Conservation (phyloP, 2,888 invertebrate species). For the Dasypolia templi region DNA sequence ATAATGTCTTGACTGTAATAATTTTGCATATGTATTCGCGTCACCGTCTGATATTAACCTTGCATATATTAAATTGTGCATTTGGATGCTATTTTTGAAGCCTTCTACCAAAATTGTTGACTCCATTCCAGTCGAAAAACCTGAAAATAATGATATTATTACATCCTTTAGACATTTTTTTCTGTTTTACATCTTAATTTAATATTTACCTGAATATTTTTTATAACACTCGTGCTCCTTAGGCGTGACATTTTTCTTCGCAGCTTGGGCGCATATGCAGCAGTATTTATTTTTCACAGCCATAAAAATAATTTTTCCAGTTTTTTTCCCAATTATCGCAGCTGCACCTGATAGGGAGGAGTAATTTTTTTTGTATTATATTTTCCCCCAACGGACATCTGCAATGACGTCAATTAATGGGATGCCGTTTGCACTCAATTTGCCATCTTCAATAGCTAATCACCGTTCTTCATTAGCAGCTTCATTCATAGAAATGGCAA, state of each 20-base stretch:
- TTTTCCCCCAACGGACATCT: constrained; percentile 7
- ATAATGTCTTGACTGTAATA: constrained; percentile 13
- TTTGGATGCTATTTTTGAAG: constrained; percentile 20
- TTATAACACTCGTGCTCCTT: constrained; percentile 14
- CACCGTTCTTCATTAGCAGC: constrained; percentile 17
- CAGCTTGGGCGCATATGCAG: constrained; percentile 8
- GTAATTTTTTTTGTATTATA: constrained; percentile 14
- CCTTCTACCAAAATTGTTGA: constrained; percentile 10
- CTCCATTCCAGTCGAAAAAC: constrained; percentile 20
- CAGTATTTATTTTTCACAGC: not conserved
- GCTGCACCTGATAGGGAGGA: constrained; percentile 21
- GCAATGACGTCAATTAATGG: constrained; percentile 18
- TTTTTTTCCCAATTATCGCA: constrained; percentile 25
- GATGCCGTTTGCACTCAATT: constrained; percentile 6
- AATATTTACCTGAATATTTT: constrained; percentile 13
- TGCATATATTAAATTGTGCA: constrained; percentile 16
- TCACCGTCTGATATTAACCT: constrained; percentile 10
- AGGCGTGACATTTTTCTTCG: constrained; percentile 4
- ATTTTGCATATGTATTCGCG: constrained; percentile 14
- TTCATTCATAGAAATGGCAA: constrained; percentile 15
- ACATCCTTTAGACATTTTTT: not conserved
- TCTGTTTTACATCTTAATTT: not conserved
- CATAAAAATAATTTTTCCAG: constrained; percentile 13
- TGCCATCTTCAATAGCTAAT: constrained; percentile 15
- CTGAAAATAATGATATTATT: constrained; percentile 3